phyloP scores from a whole-genome alignment of 1,140 invertebrate genomes.

The Hypsibius dujardini region DNA sequence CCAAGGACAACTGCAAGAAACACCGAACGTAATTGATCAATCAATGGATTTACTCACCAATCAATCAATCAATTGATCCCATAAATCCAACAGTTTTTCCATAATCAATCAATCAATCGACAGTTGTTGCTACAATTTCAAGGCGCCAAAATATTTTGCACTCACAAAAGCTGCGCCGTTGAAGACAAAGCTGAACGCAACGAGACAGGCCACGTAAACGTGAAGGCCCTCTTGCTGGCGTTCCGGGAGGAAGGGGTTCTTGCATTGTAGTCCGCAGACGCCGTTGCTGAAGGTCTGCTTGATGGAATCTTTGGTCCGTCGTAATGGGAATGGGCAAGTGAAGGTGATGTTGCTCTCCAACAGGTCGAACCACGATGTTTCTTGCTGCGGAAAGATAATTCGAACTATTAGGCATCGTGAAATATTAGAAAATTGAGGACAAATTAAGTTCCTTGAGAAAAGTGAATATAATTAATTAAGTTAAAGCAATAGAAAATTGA shows the following conservation, averaged over 20 bases:
- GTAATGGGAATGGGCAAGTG: conserved; percentile 58
- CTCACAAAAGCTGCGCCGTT: conserved; percentile 59
- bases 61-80: no score
- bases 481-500: no score
- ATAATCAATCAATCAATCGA: no score
- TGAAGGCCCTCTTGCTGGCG: conserved; percentile 65
- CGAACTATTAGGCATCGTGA: no score
- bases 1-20: conserved; percentile 62
- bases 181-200: conserved; percentile 50
- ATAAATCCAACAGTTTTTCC: no score
- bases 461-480: no score
- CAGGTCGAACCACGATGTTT: conserved; percentile 39
- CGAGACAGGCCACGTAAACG: conserved; percentile 54
- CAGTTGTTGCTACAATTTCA: no score
- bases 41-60: no score
- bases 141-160: no score
- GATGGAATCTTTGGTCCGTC: conserved; percentile 53
- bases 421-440: no score
- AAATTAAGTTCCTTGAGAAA: no score
- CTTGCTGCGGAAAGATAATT: conserved; percentile 41
- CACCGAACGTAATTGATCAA: no score
- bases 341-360: conserved; percentile 66
- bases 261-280: conserved; percentile 70
- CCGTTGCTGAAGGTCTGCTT: conserved; percentile 71
- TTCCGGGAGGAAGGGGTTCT: conserved; percentile 59